Conservation (phyloP, 2,888 invertebrate genomes). For the Zeuzera pyrina region DNA sequence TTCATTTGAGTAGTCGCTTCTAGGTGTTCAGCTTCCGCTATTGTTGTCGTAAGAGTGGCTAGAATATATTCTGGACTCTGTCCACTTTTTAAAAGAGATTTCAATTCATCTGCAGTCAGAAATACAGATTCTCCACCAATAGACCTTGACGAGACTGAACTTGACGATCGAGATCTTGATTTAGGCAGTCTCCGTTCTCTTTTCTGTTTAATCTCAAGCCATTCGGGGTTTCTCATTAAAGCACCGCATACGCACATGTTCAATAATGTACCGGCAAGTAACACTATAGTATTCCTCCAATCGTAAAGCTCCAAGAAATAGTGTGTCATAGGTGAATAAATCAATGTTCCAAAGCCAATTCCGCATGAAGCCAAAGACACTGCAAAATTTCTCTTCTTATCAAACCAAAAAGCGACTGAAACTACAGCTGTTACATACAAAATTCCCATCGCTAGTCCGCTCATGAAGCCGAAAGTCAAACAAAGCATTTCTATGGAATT, state of each 20-base stretch:
- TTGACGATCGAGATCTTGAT: slow-evolving; percentile 53
- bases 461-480: slow-evolving; percentile 86
- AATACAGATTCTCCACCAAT: slow-evolving; percentile 63
- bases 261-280: slow-evolving; percentile 85
- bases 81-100: slow-evolving; percentile 78
- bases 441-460: slow-evolving; percentile 86
- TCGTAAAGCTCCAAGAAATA: slow-evolving; percentile 81
- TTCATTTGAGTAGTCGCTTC: slow-evolving; percentile 61
- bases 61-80: slow-evolving; percentile 77
- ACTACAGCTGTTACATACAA: slow-evolving; percentile 92
- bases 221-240: slow-evolving; percentile 90
- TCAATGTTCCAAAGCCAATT: slow-evolving; percentile 89
- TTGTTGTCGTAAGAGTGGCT: slow-evolving; percentile 72
- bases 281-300: slow-evolving; percentile 85
- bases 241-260: slow-evolving; percentile 90
- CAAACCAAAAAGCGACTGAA: slow-evolving; percentile 93
- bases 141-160: slow-evolving; percentile 64
- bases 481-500: slow-evolving; percentile 83
- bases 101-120: slow-evolving; percentile 76
- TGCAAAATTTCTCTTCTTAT: slow-evolving; percentile 87
- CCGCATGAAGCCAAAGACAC: slow-evolving; percentile 91
- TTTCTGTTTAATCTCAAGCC: slow-evolving; percentile 78
- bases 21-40: slow-evolving; percentile 59
- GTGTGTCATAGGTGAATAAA: slow-evolving; percentile 89
- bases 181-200: slow-evolving; percentile 58